A percentile compares a stretch with the other conserved stretches of the same genome.
phyloP scores from a whole-genome alignment of 2,888 invertebrate genomes.

The Hirtodrosophila duncani region DNA sequence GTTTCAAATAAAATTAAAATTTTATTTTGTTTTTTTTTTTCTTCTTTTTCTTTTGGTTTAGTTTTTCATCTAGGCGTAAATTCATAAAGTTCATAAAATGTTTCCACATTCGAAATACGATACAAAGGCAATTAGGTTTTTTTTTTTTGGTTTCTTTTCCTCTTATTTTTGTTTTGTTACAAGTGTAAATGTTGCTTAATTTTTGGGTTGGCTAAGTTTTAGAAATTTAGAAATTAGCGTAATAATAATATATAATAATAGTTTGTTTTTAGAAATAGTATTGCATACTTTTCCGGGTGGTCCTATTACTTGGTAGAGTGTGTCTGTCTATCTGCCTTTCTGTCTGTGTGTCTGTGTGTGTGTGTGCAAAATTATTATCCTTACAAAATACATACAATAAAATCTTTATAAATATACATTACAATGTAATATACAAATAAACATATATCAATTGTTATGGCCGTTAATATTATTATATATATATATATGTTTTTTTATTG shows the following conservation, averaged over 20 bases:
- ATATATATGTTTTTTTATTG: slow-evolving; percentile 43
- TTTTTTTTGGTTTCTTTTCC: slow-evolving; percentile 19
- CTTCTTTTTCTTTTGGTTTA: slow-evolving; percentile 17
- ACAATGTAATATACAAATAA: slow-evolving; percentile 42
- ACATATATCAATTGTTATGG: slow-evolving; percentile 27
- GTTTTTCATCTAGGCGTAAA: slow-evolving; percentile 44
- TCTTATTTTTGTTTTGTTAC: slow-evolving; percentile 11
- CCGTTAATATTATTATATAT: slow-evolving; percentile 28
- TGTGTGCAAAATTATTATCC: slow-evolving; percentile 17
- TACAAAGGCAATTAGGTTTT: slow-evolving; percentile 71
- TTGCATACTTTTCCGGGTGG: slow-evolving; percentile 61
- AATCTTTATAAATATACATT: slow-evolving; percentile 33
- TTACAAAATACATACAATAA: slow-evolving; percentile 32
- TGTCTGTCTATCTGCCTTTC: slow-evolving; percentile 4
- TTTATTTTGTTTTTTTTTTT: slow-evolving; percentile 28
- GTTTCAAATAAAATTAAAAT: slow-evolving; percentile 53
- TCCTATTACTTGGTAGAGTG: slow-evolving; percentile 32
- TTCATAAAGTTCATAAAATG: slow-evolving; percentile 63
- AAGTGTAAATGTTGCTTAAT: slow-evolving; percentile 38
- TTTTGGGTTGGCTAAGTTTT: slow-evolving; percentile 32
- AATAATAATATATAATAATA: slow-evolving; percentile 1
- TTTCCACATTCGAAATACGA: slow-evolving; percentile 65
- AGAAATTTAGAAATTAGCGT: slow-evolving; percentile 12
- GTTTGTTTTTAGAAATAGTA: slow-evolving; percentile 36
- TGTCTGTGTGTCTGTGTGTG: slow-evolving; percentile 18